Percentiles rank a stretch among this genome's conserved stretches.
These are phyloP conservation scores for Cyprinus carpio DNA, from an alignment of 2,113 vertebrate species.

Conservation along the genomic window DNA sequence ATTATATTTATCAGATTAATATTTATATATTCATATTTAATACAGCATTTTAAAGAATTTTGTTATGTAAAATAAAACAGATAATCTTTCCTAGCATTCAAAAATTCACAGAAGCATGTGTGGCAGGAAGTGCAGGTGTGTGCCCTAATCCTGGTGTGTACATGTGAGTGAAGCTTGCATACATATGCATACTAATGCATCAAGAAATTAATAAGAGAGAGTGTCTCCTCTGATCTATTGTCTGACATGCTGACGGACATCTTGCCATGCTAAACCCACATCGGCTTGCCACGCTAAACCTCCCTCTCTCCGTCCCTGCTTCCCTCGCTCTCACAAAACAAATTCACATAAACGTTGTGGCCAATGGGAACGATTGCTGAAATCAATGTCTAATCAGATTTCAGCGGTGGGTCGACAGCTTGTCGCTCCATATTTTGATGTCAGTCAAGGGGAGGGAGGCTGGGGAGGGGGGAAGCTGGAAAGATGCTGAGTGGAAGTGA, in stretches of 20 bases:
- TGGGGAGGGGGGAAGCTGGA: conserved; percentile 73
- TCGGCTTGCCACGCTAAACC: conserved; percentile 55
- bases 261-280: conserved; percentile 67
- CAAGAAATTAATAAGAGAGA: conserved; percentile 46
- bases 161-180: conserved; percentile 17
- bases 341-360: conserved; percentile 83
- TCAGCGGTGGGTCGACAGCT: conserved; percentile 88
- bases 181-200: conserved; percentile 43
- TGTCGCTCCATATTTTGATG: conserved; percentile 98
- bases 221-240: conserved; percentile 43
- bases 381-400: conserved; percentile 97
- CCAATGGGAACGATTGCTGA: conserved; percentile 84
- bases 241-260: conserved; percentile 56
- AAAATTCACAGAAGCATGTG: no score
- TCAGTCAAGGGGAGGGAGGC: conserved; percentile 89
- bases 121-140: background rate
- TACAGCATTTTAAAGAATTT: no score
- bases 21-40: no score
- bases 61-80: no score
- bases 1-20: no score
- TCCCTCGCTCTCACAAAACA: conserved; percentile 68
- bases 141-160: background rate
- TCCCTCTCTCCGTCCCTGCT: conserved; percentile 22
- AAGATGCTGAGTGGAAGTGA: conserved; percentile 89
- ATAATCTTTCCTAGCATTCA: no score